Base-by-base conservation (phyloP, 2,113 vertebrate species). In the Camelus dromedarius region DNA sequence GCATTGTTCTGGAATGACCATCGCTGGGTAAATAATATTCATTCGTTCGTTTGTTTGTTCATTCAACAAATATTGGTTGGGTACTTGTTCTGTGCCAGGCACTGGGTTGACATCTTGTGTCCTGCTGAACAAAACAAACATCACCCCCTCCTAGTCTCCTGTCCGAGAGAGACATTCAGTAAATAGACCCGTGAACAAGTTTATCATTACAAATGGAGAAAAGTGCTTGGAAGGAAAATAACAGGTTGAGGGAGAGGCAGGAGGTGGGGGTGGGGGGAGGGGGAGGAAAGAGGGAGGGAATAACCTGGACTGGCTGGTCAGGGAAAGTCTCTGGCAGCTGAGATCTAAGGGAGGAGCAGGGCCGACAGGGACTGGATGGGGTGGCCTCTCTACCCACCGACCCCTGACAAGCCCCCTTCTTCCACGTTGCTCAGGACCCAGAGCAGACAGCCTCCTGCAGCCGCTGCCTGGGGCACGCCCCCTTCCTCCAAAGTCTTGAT, bases 41-140 rank as follows among this genome's bases (percentile, higher is more conserved):
- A 80, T 64, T 60, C 14, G 28, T 64, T 60, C 14, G 28, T 56
- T 73, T 67, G 18, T 93, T 81, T 89, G 5, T 84, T 95, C 60
- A 80, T 48, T 70, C n/a, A 32, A 75, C 62, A 89, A 95, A 86
- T 82, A 93, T 62, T 93, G 93, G 76, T 19, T 42, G 8, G 35
- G 32, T 85, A 38, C 32, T 75, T 75, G 19, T 69, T 77, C n/a
- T 19, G 3, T 77, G 38, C 58, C 76, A 79, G 35, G 56, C 42
- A 75, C 42, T 20, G 50, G 73, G 50, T 54, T 60, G 38, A 67
- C 15, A 18, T 30, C 72, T 58, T 56, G n/a, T 52, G 52, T 30
- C 22, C 28, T 32, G 14, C 10, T 50, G 8, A 76, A 70, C 76
- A 84, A 88, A 93, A 92, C 24, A 92, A 92, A 58, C 58, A n/a